Percentiles rank a stretch among this genome's conserved stretches.
phyloP scores from a whole-genome alignment of 2,113 vertebrate species.

The Solea solea region DNA sequence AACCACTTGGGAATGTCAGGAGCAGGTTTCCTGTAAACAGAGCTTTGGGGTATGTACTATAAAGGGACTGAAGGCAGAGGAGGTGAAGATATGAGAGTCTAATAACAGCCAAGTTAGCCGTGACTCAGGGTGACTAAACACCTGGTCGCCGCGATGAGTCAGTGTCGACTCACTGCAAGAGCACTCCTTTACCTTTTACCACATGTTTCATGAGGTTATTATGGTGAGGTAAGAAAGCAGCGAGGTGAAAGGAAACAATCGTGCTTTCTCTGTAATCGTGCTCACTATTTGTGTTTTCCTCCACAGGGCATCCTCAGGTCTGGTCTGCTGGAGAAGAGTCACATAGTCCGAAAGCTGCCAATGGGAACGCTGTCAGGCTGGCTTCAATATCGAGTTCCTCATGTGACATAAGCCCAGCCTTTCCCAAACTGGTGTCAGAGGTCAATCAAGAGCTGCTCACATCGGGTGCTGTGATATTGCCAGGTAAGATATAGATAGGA shows the following conservation, averaged over 20 bases:
- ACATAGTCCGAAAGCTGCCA: slow-evolving; percentile 55
- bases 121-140: slow-evolving; percentile 68
- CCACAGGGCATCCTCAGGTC: slow-evolving; percentile 54
- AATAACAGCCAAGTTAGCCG: slow-evolving; percentile 11
- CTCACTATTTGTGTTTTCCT: slow-evolving; percentile 21
- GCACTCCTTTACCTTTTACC: slow-evolving; percentile 10
- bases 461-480: slow-evolving; percentile 79
- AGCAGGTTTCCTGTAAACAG: slow-evolving; percentile 45
- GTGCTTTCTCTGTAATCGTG: neutral
- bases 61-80: slow-evolving; percentile 16
- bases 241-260: slow-evolving; percentile 40
- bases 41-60: slow-evolving; percentile 29
- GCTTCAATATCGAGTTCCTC: slow-evolving; percentile 18
- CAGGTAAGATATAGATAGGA: slow-evolving; percentile 69
- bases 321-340: slow-evolving; percentile 52
- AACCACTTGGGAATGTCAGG: slow-evolving; percentile 42
- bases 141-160: slow-evolving; percentile 70
- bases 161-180: slow-evolving; percentile 47
- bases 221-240: slow-evolving; percentile 9
- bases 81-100: slow-evolving; percentile 32
- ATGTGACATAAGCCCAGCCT: slow-evolving; percentile 23
- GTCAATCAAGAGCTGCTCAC: slow-evolving; percentile 80
- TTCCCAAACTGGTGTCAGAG: slow-evolving; percentile 73
- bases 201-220: slow-evolving; percentile 10
- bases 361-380: slow-evolving; percentile 31